A percentile compares a stretch with the other conserved stretches of the same genome.
These are phyloP conservation scores for Syrrhaptes paradoxus DNA, from an alignment of 2,113 vertebrate genomes.

Conservation along the genomic window DNA sequence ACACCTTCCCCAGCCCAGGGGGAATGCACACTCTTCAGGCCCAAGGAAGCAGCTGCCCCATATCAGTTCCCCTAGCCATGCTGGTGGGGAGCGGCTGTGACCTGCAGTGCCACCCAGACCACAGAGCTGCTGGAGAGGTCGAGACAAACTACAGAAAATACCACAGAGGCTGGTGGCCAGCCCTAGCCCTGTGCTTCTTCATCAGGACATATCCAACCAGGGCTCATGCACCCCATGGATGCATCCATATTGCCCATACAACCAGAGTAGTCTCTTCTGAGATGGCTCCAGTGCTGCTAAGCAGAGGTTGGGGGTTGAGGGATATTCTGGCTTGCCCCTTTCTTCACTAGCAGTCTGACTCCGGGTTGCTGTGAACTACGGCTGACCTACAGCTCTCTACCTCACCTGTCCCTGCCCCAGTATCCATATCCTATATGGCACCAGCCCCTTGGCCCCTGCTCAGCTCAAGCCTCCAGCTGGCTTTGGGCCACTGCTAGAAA, in stretches of 20 bases:
- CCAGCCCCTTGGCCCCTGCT: slow-evolving; percentile 53
- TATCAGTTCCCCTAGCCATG: not conserved
- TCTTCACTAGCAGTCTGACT: not conserved
- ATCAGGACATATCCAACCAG: not conserved
- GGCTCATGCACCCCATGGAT: not conserved
- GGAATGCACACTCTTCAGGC: not conserved
- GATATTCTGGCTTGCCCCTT: not conserved
- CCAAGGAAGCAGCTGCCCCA: not conserved
- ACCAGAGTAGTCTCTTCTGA: not conserved
- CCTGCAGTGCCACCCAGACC: not conserved
- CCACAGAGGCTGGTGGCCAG: not conserved
- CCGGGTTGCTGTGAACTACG: not conserved
- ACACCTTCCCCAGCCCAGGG: not conserved
- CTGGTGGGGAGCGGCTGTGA: not conserved
- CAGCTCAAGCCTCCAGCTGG: slow-evolving; percentile 66
- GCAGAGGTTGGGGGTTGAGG: not conserved
- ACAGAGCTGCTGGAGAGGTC: not conserved
- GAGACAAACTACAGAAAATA: not conserved
- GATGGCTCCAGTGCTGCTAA: not conserved
- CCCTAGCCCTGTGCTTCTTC: not conserved
- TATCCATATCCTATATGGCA: slow-evolving; percentile 54
- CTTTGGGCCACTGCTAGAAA: slow-evolving; percentile 72
- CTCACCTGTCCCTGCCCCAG: slow-evolving; percentile 23
- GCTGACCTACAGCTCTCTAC: slow-evolving; percentile 24
- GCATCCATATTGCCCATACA: not conserved